Conservation (phyloP, 2,797 vertebrate genomes). For the Peromyscus nudipes region DNA sequence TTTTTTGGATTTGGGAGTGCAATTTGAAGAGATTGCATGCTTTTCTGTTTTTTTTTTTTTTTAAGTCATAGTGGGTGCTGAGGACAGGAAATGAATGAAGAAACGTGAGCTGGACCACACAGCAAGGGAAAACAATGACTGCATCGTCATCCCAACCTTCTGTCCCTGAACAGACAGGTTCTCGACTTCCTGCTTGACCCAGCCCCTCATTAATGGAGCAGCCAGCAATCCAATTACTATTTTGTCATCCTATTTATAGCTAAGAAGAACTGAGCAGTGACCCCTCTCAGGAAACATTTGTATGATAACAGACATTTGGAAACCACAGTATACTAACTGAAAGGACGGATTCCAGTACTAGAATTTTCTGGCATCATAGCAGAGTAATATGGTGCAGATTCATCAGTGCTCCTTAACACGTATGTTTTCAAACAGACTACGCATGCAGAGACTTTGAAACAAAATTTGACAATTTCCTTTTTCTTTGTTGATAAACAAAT, state of each 20-base stretch:
- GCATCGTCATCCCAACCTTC: not conserved
- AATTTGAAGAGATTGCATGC: not conserved
- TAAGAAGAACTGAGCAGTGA: not conserved
- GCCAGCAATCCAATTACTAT: not conserved
- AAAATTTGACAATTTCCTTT: constrained; percentile 71
- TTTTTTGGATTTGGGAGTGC: constrained; percentile 7
- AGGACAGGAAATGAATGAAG: not conserved
- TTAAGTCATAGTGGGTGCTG: not conserved
- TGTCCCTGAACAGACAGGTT: not conserved
- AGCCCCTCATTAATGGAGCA: not conserved
- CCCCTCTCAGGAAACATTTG: constrained; percentile 5
- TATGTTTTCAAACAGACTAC: constrained; percentile 53
- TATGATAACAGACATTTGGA: not conserved
- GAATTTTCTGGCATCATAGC: not conserved
- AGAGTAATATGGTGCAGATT: not conserved
- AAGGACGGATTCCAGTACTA: not conserved
- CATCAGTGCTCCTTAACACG: not conserved
- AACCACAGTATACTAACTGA: not conserved
- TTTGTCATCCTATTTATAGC: not conserved
- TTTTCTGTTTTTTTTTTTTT: not conserved
- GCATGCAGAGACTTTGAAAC: constrained; percentile 56
- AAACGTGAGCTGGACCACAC: not conserved
- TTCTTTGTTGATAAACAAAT: constrained; percentile 54
- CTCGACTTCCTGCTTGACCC: not conserved
- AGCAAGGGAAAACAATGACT: not conserved